A percentile compares a stretch with the other conserved stretches of the same genome.
Evolutionary conservation across 1,140 invertebrate species (phyloP).

Genomic region (Macrobrachium nipponense): DNA sequence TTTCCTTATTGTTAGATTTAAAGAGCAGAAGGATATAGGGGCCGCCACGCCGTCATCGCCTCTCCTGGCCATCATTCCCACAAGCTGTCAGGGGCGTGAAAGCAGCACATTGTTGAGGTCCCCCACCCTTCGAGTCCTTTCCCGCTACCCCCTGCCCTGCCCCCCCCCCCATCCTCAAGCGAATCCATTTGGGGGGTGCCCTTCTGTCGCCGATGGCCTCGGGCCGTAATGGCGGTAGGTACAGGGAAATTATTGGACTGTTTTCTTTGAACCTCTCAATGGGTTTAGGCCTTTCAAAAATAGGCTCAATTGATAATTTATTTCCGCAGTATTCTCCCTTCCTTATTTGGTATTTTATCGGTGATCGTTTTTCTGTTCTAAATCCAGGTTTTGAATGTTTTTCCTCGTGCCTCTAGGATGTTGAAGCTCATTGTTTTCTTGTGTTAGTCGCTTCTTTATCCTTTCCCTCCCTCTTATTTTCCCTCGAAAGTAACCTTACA

Average conservation of each 20-base stretch:
- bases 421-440: neutral
- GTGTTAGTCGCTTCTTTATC: neutral
- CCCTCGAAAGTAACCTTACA: neutral
- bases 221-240: neutral
- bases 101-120: slow-evolving; percentile 44
- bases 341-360: neutral
- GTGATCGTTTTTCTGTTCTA: neutral
- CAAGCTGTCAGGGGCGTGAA: slow-evolving; percentile 53
- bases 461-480: neutral
- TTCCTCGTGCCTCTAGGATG: neutral
- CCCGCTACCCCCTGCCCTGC: neutral
- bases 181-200: neutral
- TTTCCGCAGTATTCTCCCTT: neutral
- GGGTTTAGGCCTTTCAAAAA: neutral
- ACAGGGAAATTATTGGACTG: neutral
- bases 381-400: neutral
- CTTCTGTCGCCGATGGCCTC: neutral
- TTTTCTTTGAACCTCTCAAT: neutral
- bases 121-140: slow-evolving; percentile 24
- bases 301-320: neutral
- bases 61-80: slow-evolving; percentile 46
- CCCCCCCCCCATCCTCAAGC: neutral
- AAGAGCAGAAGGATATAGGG: no score
- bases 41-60: neutral
- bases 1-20: no score